Base-by-base conservation (phyloP, 2,113 vertebrate species). In the Desmodus rotundus region DNA sequence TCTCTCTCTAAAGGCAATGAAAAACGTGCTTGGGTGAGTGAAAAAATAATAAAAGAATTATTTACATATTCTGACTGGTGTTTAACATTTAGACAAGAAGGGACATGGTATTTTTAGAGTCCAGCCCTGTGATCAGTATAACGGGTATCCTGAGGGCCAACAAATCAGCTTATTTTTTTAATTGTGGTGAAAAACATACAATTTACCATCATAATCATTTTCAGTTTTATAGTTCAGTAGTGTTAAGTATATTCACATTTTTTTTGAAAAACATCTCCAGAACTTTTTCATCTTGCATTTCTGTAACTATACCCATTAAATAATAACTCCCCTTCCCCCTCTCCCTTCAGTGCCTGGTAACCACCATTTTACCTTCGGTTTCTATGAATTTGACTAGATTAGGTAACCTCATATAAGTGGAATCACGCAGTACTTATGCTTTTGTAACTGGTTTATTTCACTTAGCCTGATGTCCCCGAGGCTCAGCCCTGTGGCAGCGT, bases 41-140 rank as follows among this genome's bases (percentile, higher is more conserved):
- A 61, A 61, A 61, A 31, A 63, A 58, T 50, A 63, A 63, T 28
- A 31, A 31, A 63, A 63, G 61, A 63, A 68, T 68, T 36, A 68
- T 68, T 68, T 36, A 68, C 33, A 68, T 68, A 68, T 36, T 68
- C n/a, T 6, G 6, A 20, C 65, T 36, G 65, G n/a, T 68, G 65
- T 36, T n/a, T 92, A 95, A 54, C 50, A 45, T 97, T 90, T 90
- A 92, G 72, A 80, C 15, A 76, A 16, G 52, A 90, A 84, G 87
- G 38, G 56, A 87, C 76, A 65, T 92, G 61, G 17, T 83, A 36
- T 52, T 91, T 91, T 91, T 87, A 93, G 68, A 83, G 82, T 92
- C 76, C 10, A 70, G 17, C 38, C 50, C 17, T 95, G 47, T 89
- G 65, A 89, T 86, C 82, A 83, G 6, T 88, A 19, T 73, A 89